Base-by-base conservation (phyloP, 2,113 vertebrate species). In the Pterocles orientalis region DNA sequence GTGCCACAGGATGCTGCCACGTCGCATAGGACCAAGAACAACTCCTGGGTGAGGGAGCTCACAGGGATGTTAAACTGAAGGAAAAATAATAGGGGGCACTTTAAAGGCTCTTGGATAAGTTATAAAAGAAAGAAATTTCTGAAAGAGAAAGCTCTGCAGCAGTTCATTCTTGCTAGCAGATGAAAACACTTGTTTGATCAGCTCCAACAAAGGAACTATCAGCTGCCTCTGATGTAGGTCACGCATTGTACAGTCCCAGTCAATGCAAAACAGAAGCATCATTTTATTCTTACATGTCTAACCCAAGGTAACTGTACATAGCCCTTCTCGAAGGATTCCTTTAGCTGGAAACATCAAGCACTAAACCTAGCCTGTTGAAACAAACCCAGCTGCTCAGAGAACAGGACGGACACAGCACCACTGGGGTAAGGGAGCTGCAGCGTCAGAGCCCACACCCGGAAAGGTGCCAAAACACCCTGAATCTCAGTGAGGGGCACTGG, bases 281-380 rank as follows among this genome's bases (percentile, higher is more conserved):
- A 65, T 60, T 70, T 65, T 51, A 31, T 41, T 75, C 82, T 48
- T 8, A 36, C 18, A 3, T 3, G 17, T 56, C 33, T 48, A 45
- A n/a, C 12, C 66, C 25, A 58, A 68, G 28, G 9, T 21, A 43
- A 4, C 6, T 9, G n/a, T 5, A 31, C 50, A 54, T 6, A 65
- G 8, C 25, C 65, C 57, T 81, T 45, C 62, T 72, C 36, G 26
- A 50, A 58, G 60, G 4, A 43, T 65, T 61, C 19, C 34, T 90
- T 58, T 39, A 79, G 34, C 56, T 48, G 29, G 6, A 18, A 14
- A 83, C 28, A 57, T 26, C 45, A 69, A 48, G 26, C 68, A 5
- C 16, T 41, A 50, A 83, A 24, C 0, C 1, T 4, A 13, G 23
- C 12, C 33, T 18, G 1, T 4, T 12, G 56, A 50, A 50, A 23